phyloP scores from a whole-genome alignment of 2,888 invertebrate species.

The Balanococcus diminutus region DNA sequence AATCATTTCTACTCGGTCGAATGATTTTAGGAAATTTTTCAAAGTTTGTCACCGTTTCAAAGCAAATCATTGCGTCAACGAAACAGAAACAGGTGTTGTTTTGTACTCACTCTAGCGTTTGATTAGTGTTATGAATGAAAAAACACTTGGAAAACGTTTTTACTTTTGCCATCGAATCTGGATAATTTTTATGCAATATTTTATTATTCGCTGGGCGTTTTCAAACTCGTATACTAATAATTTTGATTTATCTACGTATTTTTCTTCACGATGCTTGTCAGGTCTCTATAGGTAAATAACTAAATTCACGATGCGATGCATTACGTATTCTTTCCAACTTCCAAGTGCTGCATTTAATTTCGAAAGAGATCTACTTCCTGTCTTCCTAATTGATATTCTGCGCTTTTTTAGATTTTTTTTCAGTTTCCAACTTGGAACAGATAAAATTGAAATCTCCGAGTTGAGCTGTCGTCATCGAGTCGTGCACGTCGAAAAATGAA shows the following conservation, averaged over 20 bases:
- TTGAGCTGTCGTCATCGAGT: not conserved
- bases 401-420: not conserved
- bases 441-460: too few relatives aligned
- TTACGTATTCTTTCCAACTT: too few relatives aligned
- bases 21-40: not conserved
- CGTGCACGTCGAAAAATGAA: not conserved
- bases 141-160: not conserved
- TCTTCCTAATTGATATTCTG: not conserved
- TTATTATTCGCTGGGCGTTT: not conserved
- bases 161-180: not conserved
- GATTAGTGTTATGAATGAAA: not conserved
- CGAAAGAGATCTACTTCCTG: not conserved
- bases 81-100: not conserved
- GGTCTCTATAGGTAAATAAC: not conserved
- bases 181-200: not conserved
- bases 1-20: not conserved
- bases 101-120: not conserved
- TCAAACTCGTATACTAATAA: not conserved
- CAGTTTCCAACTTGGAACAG: not conserved
- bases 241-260: not conserved
- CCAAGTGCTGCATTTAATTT: not conserved
- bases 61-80: not conserved
- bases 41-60: not conserved
- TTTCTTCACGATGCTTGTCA: not conserved
- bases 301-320: not conserved